These are phyloP conservation scores for Propithecus deckenii DNA, from an alignment of 2,797 vertebrate genomes.

Conservation along the genomic window DNA sequence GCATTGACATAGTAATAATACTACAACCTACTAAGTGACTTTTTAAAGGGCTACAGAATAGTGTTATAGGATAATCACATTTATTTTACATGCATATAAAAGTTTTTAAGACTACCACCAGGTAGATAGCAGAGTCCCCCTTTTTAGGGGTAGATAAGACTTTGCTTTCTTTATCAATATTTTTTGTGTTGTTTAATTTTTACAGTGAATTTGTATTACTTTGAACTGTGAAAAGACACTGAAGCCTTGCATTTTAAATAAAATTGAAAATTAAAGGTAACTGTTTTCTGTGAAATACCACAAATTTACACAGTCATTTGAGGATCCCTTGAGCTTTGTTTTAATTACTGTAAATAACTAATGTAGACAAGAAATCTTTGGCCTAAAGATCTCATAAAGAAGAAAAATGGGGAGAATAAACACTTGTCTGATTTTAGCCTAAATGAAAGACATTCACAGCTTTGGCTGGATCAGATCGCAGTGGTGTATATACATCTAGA, in stretches of 20 bases:
- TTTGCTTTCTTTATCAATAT: background rate
- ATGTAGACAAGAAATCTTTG: background rate
- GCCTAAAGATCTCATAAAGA: background rate
- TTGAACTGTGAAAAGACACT: background rate
- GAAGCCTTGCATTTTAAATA: conserved; percentile 17
- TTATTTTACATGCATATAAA: conserved; percentile 16
- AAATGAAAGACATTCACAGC: conserved; percentile 11
- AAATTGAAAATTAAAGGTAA: conserved; percentile 3
- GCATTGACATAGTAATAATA: background rate
- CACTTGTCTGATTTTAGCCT: background rate
- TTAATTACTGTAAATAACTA: conserved; percentile 41
- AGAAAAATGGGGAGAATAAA: background rate
- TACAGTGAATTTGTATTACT: background rate
- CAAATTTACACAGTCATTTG: conserved; percentile 37
- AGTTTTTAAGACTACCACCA: background rate
- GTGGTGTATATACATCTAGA: background rate
- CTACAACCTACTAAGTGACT: background rate
- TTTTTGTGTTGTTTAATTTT: conserved; percentile 16
- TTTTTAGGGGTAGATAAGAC: background rate
- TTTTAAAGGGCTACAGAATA: background rate
- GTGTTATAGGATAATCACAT: background rate
- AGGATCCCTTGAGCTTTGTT: conserved; percentile 31
- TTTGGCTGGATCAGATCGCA: background rate
- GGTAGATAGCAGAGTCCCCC: background rate
- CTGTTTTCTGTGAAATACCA: conserved; percentile 42